Evolutionary conservation across 2,888 invertebrate species (phyloP).

Genomic region (Pyrgus malvae): DNA sequence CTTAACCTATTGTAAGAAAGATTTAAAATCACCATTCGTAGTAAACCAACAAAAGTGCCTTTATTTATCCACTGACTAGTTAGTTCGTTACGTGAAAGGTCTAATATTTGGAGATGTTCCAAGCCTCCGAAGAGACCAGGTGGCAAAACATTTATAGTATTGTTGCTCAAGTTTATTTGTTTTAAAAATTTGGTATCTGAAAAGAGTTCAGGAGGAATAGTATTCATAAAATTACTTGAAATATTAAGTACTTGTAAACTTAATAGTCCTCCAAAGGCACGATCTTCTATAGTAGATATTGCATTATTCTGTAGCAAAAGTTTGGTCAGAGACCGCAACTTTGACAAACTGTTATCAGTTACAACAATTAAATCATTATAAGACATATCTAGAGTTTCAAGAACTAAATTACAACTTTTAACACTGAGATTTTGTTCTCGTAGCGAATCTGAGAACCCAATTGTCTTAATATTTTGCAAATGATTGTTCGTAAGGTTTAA

Average conservation of each 20-base stretch:
- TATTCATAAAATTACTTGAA: conserved; percentile 89
- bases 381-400: conserved; percentile 88
- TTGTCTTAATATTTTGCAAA: conserved; percentile 87
- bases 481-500: conserved; percentile 90
- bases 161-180: conserved; percentile 88
- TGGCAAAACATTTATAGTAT: conserved; percentile 87
- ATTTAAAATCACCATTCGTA: conserved; percentile 88
- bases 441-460: conserved; percentile 88
- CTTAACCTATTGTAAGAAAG: conserved; percentile 86
- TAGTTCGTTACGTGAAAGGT: conserved; percentile 87
- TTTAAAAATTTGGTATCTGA: conserved; percentile 84
- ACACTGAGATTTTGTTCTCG: conserved; percentile 80
- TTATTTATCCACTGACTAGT: conserved; percentile 89
- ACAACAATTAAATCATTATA: conserved; percentile 87
- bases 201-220: conserved; percentile 89
- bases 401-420: conserved; percentile 85
- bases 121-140: conserved; percentile 87
- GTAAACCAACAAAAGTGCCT: conserved; percentile 87
- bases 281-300: conserved; percentile 87
- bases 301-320: conserved; percentile 89
- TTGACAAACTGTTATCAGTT: conserved; percentile 86
- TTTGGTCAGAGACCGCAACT: conserved; percentile 85
- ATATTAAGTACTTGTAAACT: conserved; percentile 87
- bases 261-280: conserved; percentile 86
- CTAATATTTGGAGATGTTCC: conserved; percentile 87